These are phyloP conservation scores for Trachelus iudaicus DNA, from an alignment of 2,888 invertebrate genomes.

Conservation along the genomic window DNA sequence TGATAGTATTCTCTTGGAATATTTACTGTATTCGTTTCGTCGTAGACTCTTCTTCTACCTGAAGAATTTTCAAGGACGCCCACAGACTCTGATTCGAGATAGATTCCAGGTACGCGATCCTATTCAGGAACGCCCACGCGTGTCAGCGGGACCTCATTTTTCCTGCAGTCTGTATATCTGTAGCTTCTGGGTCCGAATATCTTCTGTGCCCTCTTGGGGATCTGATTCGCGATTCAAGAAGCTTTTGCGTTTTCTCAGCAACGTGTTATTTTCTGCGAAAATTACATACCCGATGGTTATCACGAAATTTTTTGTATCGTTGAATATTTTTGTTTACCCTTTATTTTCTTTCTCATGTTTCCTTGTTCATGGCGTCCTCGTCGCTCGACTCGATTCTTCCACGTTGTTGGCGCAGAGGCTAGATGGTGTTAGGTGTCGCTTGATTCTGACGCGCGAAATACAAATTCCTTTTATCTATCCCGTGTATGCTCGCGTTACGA, in stretches of 20 bases:
- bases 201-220: background rate
- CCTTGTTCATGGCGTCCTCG: background rate
- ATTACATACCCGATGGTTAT: background rate
- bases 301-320: background rate
- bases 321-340: background rate
- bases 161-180: background rate
- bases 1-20: background rate
- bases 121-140: background rate
- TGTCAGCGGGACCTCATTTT: background rate
- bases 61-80: background rate
- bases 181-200: background rate
- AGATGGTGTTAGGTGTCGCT: background rate
- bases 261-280: background rate
- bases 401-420: background rate
- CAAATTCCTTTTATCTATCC: background rate
- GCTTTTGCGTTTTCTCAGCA: background rate
- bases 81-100: background rate
- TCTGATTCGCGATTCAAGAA: background rate
- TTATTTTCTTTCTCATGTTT: background rate
- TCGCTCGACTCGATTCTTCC: background rate
- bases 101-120: background rate
- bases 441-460: background rate
- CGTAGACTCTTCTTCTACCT: background rate
- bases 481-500: background rate
- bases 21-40: slow-evolving; percentile 3